Conservation (phyloP, 2,797 vertebrate species). For the Aldrovandia affinis region DNA sequence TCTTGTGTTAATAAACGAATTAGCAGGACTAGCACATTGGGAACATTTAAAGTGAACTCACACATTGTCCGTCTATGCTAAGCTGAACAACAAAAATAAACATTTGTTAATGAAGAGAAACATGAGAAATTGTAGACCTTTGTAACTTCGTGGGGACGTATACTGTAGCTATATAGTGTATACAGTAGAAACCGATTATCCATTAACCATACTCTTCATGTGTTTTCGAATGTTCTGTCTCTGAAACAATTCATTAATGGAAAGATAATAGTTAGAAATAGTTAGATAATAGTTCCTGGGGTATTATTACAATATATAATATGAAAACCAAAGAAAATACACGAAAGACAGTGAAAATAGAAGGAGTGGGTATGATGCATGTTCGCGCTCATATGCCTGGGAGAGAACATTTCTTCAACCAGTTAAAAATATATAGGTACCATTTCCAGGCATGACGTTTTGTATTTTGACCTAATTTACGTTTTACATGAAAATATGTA, state of each 20-base stretch:
- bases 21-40: neutral
- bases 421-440: neutral
- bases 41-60: neutral
- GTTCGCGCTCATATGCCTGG: neutral
- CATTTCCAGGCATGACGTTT: neutral
- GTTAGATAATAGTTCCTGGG: neutral
- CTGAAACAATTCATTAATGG: neutral
- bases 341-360: neutral
- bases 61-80: neutral
- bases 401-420: neutral
- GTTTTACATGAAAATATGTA: neutral
- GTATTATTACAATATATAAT: neutral
- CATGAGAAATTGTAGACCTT: neutral
- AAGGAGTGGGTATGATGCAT: neutral
- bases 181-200: neutral
- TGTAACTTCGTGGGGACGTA: neutral
- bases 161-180: neutral
- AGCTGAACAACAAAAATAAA: neutral
- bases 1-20: neutral
- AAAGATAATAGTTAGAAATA: neutral
- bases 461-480: constrained; percentile 14
- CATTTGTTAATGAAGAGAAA: no score
- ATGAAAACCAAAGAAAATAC: neutral
- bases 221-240: neutral
- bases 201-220: no score